phyloP scores from a whole-genome alignment of 2,113 vertebrate species.

The Hydrolagus affinis region DNA sequence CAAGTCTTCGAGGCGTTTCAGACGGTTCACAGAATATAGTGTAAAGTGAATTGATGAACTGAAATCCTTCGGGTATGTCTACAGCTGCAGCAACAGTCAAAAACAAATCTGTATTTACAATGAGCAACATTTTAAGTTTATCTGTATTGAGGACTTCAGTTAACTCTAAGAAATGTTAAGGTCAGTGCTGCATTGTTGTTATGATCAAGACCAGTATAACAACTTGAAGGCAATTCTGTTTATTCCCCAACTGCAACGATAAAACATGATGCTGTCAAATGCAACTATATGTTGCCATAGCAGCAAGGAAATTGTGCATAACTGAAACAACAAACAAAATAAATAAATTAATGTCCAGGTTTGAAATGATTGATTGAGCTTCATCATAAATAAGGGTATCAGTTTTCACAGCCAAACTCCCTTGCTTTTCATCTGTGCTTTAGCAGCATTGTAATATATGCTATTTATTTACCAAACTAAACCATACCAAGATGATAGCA shows the following conservation, averaged over 20 bases:
- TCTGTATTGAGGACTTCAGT: neutral
- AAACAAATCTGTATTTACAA: neutral
- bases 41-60: too few relatives aligned
- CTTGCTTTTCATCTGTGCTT: neutral
- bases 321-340: neutral
- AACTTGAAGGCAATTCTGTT: neutral
- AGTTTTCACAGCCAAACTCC: neutral
- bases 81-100: neutral
- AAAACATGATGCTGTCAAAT: neutral
- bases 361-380: neutral
- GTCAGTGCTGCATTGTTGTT: neutral
- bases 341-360: neutral
- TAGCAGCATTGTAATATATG: neutral
- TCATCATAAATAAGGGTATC: neutral
- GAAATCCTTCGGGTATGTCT: too few relatives aligned
- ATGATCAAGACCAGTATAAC: neutral
- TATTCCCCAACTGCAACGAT: neutral
- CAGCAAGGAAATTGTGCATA: neutral
- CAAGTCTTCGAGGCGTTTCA: too few relatives aligned
- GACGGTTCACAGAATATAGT: too few relatives aligned
- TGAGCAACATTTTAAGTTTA: neutral
- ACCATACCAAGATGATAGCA: neutral
- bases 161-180: neutral
- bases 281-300: neutral
- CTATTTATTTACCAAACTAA: neutral